phyloP scores from a whole-genome alignment of 1,140 invertebrate species.

The Drosophila hydei region DNA sequence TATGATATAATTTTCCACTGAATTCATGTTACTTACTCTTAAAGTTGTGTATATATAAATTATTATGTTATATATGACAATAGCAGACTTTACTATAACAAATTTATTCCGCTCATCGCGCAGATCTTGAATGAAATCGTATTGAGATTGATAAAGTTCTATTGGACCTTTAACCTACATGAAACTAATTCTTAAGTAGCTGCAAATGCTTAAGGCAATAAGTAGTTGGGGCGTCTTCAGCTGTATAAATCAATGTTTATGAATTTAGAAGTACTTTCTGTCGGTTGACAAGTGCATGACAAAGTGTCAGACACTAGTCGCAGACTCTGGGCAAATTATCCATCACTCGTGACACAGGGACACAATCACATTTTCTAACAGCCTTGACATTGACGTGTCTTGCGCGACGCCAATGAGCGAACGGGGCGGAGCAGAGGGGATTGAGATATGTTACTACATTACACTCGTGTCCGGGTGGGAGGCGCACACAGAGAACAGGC shows the following conservation, averaged over 20 bases:
- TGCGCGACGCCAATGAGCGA: not conserved
- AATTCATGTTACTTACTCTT: too few species aligned
- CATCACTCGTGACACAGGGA: slow-evolving; percentile 41
- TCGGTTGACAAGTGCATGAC: slow-evolving; percentile 22
- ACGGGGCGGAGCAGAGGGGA: not conserved
- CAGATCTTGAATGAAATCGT: too few species aligned
- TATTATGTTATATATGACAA: too few species aligned
- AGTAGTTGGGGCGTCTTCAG: not conserved
- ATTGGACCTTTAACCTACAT: too few species aligned
- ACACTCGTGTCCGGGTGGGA: not conserved
- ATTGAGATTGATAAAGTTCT: too few species aligned
- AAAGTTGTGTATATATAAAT: too few species aligned
- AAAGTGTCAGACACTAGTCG: slow-evolving; percentile 41
- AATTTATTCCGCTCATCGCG: too few species aligned
- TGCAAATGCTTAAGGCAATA: too few species aligned
- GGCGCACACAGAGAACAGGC: slow-evolving; percentile 32
- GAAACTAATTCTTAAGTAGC: too few species aligned
- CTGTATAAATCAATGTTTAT: slow-evolving; percentile 11
- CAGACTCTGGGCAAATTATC: slow-evolving; percentile 57
- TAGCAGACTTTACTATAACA: too few species aligned
- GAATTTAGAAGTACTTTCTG: slow-evolving; percentile 7
- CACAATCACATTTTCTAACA: slow-evolving; percentile 40
- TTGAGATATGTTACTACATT: slow-evolving; percentile 15
- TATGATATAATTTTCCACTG: too few species aligned
- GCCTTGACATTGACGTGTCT: slow-evolving; percentile 55